These are phyloP conservation scores for Ostrea denselamellosa DNA, from an alignment of 1,140 invertebrate genomes.

Conservation along the genomic window DNA sequence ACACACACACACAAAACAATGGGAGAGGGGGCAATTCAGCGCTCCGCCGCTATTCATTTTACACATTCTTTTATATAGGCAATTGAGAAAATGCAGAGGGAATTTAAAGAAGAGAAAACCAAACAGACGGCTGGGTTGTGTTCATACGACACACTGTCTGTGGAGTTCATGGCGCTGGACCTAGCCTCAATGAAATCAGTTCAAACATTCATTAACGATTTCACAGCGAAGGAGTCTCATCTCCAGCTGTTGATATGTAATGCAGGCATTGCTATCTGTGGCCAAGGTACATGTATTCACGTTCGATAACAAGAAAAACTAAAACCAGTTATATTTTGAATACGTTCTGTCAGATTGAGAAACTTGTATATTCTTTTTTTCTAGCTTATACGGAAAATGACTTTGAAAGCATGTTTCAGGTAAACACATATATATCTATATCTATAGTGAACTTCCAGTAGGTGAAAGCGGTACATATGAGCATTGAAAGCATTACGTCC, in stretches of 20 bases:
- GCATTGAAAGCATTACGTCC: too few species aligned
- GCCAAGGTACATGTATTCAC: background rate
- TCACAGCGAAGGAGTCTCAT: background rate
- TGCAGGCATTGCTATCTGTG: background rate
- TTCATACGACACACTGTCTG: background rate
- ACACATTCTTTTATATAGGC: background rate
- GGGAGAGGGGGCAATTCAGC: too few species aligned
- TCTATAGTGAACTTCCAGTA: too few species aligned
- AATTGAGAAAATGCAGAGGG: background rate
- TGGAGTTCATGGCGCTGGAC: background rate
- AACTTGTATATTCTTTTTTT: background rate
- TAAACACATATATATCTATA: background rate
- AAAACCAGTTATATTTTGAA: background rate
- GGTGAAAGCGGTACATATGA: too few species aligned
- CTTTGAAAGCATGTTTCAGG: background rate
- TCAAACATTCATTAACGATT: background rate
- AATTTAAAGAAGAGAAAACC: background rate
- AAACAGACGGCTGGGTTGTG: background rate
- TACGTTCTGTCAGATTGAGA: background rate
- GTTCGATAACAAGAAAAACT: background rate
- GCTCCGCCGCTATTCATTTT: too few species aligned
- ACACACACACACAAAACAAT: too few species aligned
- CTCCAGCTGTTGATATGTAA: background rate
- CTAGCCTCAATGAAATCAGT: background rate
- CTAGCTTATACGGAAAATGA: background rate